These are phyloP conservation scores for Phaenicophaeus curvirostris DNA, from an alignment of 2,797 vertebrate genomes.

Conservation along the genomic window DNA sequence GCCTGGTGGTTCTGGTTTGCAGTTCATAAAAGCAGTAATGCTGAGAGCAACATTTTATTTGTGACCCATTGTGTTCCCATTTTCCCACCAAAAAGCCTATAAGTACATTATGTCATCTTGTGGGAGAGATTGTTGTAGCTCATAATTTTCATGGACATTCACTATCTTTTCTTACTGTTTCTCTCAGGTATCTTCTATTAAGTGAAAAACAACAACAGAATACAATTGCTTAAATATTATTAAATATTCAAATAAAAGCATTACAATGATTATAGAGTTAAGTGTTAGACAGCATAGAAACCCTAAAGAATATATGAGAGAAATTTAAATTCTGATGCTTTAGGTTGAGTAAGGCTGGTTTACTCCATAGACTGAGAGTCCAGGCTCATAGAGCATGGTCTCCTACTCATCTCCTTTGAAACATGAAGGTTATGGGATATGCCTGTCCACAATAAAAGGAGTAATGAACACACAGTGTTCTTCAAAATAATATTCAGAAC, in stretches of 20 bases:
- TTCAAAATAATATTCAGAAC: neutral
- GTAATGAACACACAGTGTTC: neutral
- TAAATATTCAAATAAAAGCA: neutral
- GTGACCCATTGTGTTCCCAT: neutral
- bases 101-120: neutral
- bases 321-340: neutral
- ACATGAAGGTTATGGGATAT: neutral
- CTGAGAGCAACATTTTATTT: conserved; percentile 3
- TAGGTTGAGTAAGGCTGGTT: neutral
- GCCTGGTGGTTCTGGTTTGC: conserved; percentile 40
- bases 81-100: conserved; percentile 5
- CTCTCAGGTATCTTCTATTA: neutral
- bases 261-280: neutral
- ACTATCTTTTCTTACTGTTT: neutral
- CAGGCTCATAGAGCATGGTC: neutral
- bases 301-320: neutral
- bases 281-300: neutral
- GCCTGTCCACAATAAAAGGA: neutral
- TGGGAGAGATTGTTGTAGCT: neutral
- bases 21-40: conserved; percentile 23
- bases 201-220: neutral
- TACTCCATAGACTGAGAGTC: neutral
- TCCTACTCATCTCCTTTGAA: neutral
- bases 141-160: neutral
- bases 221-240: neutral